A percentile compares a stretch with the other conserved stretches of the same genome.
Conservation (phyloP, 2,888 invertebrate species). For the Pandemis cinnamomeana region DNA sequence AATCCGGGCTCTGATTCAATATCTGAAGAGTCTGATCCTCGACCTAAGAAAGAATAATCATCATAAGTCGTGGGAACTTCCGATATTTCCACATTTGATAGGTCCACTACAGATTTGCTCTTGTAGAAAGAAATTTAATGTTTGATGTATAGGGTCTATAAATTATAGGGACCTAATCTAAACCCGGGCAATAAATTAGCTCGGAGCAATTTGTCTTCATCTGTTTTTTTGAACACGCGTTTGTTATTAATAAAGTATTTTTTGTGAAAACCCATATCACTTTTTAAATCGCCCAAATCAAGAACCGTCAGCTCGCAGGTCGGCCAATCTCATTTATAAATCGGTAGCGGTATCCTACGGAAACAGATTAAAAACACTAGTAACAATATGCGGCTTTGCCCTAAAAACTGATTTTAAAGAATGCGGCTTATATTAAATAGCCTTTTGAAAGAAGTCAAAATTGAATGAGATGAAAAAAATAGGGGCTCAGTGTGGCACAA, state of each 20-base stretch:
- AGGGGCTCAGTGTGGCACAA: slow-evolving; percentile 76
- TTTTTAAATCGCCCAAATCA: slow-evolving; percentile 80
- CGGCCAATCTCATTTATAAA: slow-evolving; percentile 77
- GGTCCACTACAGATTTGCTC: slow-evolving; percentile 2
- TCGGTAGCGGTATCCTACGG: slow-evolving; percentile 84
- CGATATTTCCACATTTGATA: neutral
- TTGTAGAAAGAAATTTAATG: neutral
- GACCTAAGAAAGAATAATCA: slow-evolving; percentile 56
- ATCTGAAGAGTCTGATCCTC: slow-evolving; percentile 86
- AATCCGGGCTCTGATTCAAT: slow-evolving; percentile 96
- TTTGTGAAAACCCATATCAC: slow-evolving; percentile 80
- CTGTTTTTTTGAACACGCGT: slow-evolving; percentile 75
- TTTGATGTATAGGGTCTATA: slow-evolving; percentile 42
- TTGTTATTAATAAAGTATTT: slow-evolving; percentile 75
- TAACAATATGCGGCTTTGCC: slow-evolving; percentile 79
- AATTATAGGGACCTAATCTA: slow-evolving; percentile 60
- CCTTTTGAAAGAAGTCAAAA: slow-evolving; percentile 85
- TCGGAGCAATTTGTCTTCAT: slow-evolving; percentile 78
- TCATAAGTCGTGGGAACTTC: neutral
- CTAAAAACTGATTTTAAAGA: slow-evolving; percentile 80
- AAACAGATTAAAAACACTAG: slow-evolving; percentile 80
- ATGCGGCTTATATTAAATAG: slow-evolving; percentile 83
- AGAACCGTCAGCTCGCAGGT: slow-evolving; percentile 67
- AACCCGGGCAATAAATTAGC: slow-evolving; percentile 50
- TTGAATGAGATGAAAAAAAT: slow-evolving; percentile 84